A percentile compares a stretch with the other conserved stretches of the same genome.
These are phyloP conservation scores for Cairina moschata DNA, from an alignment of 2,113 vertebrate species.

Conservation along the genomic window DNA sequence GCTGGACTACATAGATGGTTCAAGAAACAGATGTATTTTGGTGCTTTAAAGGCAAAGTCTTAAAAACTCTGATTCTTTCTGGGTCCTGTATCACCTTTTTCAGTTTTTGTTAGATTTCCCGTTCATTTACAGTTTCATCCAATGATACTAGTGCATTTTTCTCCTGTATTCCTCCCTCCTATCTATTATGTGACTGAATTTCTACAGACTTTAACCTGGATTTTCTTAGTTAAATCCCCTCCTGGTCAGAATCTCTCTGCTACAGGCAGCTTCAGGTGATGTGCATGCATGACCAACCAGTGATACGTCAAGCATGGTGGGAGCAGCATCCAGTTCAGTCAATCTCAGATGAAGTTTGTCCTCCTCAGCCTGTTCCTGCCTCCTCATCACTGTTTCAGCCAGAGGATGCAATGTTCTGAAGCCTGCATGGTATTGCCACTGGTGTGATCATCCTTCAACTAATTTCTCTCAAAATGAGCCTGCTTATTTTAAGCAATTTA, in stretches of 20 bases:
- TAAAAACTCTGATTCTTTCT: background rate
- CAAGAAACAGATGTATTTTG: background rate
- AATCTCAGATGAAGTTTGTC: background rate
- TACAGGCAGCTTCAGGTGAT: background rate
- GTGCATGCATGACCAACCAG: background rate
- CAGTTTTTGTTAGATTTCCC: background rate
- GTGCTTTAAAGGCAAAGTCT: background rate
- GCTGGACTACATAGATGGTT: background rate
- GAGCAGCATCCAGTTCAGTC: background rate
- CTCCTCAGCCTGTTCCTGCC: background rate
- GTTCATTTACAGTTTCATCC: background rate
- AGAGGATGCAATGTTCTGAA: background rate
- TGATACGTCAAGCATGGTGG: fast-evolving
- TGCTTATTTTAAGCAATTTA: background rate
- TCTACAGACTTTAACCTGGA: background rate
- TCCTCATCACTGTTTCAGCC: background rate
- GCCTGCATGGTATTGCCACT: background rate
- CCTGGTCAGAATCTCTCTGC: background rate
- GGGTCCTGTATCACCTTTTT: fast-evolving
- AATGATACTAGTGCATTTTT: background rate
- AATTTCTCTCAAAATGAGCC: background rate
- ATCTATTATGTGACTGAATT: background rate
- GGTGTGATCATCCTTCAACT: background rate
- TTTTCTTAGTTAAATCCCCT: background rate
- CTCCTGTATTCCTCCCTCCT: background rate